Evolutionary conservation across 2,113 vertebrate species (phyloP), one percentile per base, ranked within the genome.

Genomic region (Piliocolobus tephrosceles): DNA sequence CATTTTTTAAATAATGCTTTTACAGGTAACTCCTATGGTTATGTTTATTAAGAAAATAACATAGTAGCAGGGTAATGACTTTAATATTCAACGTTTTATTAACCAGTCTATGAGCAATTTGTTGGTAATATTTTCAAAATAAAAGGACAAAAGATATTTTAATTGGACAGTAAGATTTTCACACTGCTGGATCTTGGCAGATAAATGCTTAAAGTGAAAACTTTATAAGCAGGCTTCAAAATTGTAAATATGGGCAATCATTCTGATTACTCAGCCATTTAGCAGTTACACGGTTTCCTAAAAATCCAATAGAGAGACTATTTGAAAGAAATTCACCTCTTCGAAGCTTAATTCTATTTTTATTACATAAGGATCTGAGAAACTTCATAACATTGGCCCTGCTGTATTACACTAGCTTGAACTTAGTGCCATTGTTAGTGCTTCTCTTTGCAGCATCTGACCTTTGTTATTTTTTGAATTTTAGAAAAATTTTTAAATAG

Each of bases 261-360:
- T 47, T 47, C 32, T 96, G 92, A 96, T 87, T 80, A 93, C 22
- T 86, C 47, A 95, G 83, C 5, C 10, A 70, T 66, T 91, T 43
- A 92, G 23, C 32, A 92, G 30, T 79, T 92, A 68, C 47, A 73
- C 38, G 14, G 17, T 78, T 94, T 94, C 32, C 57, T 80, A 88
- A 61, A 91, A 96, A 94, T 50, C 38, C 47, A 95, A 32, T n/a
- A 82, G 68, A 96, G n/a, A 94, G 72, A 73, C 18, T 76, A 43
- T 89, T 89, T 80, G 40, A 79, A 64, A 92, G 40, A 25, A 95
- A 94, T 45, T 0, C 11, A 83, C 12, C 11, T 88, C 35, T 90
- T 96, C 16, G 45, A 87, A 45, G 32, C 25, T 90, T 94, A 96
- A 95, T 96, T 92, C 91, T 96, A 47, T 87, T 96, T 97, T 97